A percentile compares a stretch with the other conserved stretches of the same genome.
These are phyloP conservation scores for Caranx melampygus DNA, from an alignment of 2,113 vertebrate species.

Conservation along the genomic window DNA sequence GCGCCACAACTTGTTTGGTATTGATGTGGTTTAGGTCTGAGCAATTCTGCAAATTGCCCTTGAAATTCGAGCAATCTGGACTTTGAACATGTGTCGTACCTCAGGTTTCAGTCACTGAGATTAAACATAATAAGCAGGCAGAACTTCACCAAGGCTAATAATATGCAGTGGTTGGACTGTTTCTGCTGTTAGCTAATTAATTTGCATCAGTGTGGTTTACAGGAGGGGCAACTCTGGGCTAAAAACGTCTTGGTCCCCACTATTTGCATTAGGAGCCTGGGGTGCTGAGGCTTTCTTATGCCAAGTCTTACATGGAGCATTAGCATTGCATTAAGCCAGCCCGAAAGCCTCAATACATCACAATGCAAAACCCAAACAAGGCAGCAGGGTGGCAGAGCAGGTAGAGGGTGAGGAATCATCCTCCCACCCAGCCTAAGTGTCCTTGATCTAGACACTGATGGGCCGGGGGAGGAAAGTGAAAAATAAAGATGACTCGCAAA, in stretches of 20 bases:
- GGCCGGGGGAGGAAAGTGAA: not conserved
- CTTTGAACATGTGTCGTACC: not conserved
- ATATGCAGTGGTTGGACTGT: not conserved
- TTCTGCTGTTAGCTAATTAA: not conserved
- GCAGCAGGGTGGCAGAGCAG: slow-evolving; percentile 27
- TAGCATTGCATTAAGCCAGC: not conserved
- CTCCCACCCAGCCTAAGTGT: not conserved
- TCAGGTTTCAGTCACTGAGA: not conserved
- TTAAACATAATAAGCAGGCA: not conserved
- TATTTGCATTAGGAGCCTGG: not conserved
- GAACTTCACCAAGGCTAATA: not conserved
- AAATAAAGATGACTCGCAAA: not conserved
- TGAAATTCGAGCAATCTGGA: not conserved
- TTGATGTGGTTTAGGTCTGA: not conserved
- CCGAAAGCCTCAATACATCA: slow-evolving; percentile 9
- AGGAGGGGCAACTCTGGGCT: not conserved
- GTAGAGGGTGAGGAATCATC: not conserved
- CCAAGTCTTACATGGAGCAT: not conserved
- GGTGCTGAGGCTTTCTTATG: not conserved
- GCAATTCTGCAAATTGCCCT: too few species aligned
- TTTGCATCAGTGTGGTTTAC: not conserved
- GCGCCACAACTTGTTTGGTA: not conserved
- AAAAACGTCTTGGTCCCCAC: slow-evolving; percentile 19
- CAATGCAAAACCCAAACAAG: slow-evolving; percentile 26
- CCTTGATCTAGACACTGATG: not conserved